Evolutionary conservation across 2,113 vertebrate genomes (phyloP).

Genomic region (Melanocharis versteri): DNA sequence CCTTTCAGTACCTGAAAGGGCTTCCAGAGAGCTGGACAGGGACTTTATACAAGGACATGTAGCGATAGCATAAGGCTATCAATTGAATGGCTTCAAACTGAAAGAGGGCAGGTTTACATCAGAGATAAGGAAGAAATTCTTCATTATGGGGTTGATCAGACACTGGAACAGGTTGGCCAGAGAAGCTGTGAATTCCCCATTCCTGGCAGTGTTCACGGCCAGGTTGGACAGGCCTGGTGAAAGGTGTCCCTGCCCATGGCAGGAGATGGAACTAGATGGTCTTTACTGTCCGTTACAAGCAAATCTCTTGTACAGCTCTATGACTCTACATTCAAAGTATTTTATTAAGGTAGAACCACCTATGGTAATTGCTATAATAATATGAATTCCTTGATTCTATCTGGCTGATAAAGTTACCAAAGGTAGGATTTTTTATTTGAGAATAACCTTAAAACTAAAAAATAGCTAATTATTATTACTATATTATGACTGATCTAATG

Average conservation of each 20-base stretch:
- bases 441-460: neutral
- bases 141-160: neutral
- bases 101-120: neutral
- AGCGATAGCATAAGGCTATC: neutral
- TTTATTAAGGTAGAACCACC: neutral
- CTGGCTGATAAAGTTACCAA: neutral
- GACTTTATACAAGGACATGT: neutral
- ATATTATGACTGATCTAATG: neutral
- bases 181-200: neutral
- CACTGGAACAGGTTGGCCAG: neutral
- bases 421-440: neutral
- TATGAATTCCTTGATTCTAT: neutral
- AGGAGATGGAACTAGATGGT: neutral
- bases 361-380: neutral
- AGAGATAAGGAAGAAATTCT: neutral
- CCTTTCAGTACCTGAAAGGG: neutral
- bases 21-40: neutral
- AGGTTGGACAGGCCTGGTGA: neutral
- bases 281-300: neutral
- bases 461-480: neutral
- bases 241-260: neutral
- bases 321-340: neutral
- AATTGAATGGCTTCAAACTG: neutral
- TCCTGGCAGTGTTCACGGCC: neutral
- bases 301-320: neutral